phyloP scores from a whole-genome alignment of 2,113 vertebrate species.

The Callipepla squamata region DNA sequence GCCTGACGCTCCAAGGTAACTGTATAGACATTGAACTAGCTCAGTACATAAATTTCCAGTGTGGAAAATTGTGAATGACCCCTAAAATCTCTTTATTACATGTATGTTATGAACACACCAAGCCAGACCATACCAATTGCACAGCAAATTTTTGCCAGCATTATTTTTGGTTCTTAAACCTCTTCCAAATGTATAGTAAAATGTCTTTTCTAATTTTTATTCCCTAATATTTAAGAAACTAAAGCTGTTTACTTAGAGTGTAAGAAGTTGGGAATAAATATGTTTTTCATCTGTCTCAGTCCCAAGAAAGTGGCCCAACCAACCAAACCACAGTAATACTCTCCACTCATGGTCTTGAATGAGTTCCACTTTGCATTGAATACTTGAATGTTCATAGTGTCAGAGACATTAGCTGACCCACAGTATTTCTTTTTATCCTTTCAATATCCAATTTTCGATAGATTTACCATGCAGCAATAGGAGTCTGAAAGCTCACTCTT shows the following conservation, averaged over 20 bases:
- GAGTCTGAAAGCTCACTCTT: not conserved
- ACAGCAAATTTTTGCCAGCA: not conserved
- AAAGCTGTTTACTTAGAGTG: not conserved
- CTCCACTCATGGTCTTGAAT: not conserved
- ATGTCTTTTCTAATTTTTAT: not conserved
- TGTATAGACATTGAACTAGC: not conserved
- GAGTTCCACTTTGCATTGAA: not conserved
- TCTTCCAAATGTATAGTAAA: not conserved
- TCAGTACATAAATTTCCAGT: not conserved
- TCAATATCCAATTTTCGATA: not conserved
- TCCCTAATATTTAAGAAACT: not conserved
- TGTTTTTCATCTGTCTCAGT: not conserved
- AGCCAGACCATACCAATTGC: not conserved
- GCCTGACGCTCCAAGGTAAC: not conserved
- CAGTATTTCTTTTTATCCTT: not conserved
- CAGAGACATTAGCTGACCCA: not conserved
- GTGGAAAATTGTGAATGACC: not conserved
- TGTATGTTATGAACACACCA: fast-evolving
- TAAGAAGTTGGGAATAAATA: not conserved
- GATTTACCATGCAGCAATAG: not conserved
- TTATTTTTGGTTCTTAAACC: not conserved
- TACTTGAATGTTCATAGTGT: not conserved
- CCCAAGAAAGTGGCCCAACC: not conserved
- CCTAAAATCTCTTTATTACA: not conserved
- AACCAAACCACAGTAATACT: not conserved